These are phyloP conservation scores for Anticlea derivata DNA, from an alignment of 2,888 invertebrate genomes.

Conservation along the genomic window DNA sequence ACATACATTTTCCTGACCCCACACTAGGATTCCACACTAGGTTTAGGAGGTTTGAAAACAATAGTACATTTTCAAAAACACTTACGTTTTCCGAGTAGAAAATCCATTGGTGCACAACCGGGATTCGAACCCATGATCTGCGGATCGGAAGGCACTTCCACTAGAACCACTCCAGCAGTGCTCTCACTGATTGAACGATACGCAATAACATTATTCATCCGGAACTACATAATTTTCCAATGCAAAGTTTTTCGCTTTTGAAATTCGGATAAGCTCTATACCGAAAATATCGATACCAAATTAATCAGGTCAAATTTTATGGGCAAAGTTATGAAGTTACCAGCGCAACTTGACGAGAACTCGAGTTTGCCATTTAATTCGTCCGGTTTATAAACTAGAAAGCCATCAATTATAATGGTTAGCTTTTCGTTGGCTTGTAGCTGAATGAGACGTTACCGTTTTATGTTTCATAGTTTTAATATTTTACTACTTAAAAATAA, in stretches of 20 bases:
- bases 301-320: constrained; percentile 36
- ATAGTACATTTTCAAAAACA: too few relatives aligned
- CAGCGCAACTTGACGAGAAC: constrained; percentile 19
- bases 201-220: too few relatives aligned
- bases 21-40: too few relatives aligned
- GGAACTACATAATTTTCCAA: not conserved
- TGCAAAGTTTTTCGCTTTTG: not conserved
- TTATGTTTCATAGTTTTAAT: not conserved
- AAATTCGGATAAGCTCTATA: not conserved
- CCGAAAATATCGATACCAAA: constrained; percentile 23
- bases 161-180: too few relatives aligned
- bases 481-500: too few relatives aligned
- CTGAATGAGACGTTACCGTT: not conserved
- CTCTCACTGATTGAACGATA: too few relatives aligned
- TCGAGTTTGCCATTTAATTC: constrained; percentile 29
- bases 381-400: constrained; percentile 22
- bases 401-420: constrained; percentile 15
- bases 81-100: too few relatives aligned
- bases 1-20: too few relatives aligned
- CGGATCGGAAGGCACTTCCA: too few relatives aligned
- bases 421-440: not conserved
- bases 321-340: constrained; percentile 26
- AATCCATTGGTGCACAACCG: too few relatives aligned
- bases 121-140: too few relatives aligned
- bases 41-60: too few relatives aligned